Percentiles rank a stretch among this genome's conserved stretches.
These are phyloP conservation scores for Clusia tigrina DNA, from an alignment of 2,888 invertebrate genomes.

Conservation along the genomic window DNA sequence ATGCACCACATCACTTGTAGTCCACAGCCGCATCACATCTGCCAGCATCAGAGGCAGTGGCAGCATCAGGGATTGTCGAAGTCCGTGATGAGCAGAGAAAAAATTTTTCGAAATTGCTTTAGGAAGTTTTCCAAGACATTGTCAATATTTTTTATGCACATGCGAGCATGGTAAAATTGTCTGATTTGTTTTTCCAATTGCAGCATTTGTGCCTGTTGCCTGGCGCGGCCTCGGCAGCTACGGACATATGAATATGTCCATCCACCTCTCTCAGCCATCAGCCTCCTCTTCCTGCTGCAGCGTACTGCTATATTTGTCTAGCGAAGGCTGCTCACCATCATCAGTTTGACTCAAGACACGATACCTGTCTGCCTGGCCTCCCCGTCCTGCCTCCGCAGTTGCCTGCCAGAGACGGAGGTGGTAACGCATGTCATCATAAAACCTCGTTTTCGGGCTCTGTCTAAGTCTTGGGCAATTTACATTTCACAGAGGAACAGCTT, in stretches of 20 bases:
- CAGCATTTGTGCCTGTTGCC: neutral
- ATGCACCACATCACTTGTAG: slow-evolving; percentile 51
- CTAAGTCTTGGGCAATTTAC: slow-evolving; percentile 22
- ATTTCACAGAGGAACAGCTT: slow-evolving; percentile 23
- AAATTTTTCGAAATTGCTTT: neutral
- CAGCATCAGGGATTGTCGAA: no score
- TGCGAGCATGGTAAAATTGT: neutral
- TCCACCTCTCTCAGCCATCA: neutral
- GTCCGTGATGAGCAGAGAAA: neutral
- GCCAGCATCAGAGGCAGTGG: slow-evolving; percentile 7
- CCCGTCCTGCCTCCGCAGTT: no score
- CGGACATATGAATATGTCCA: neutral
- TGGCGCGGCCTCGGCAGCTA: neutral
- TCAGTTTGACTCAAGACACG: no score
- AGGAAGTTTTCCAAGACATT: neutral
- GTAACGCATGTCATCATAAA: slow-evolving; percentile 63
- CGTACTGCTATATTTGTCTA: neutral
- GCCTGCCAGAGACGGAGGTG: slow-evolving; percentile 50
- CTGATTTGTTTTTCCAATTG: neutral
- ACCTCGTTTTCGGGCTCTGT: slow-evolving; percentile 47
- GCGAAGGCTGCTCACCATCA: no score
- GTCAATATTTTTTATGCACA: neutral
- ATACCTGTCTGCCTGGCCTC: no score
- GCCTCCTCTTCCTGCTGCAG: neutral
- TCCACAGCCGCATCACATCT: slow-evolving; percentile 33